Evolutionary conservation across 2,113 vertebrate genomes (phyloP).

Genomic region (Cochlearius cochlearius): DNA sequence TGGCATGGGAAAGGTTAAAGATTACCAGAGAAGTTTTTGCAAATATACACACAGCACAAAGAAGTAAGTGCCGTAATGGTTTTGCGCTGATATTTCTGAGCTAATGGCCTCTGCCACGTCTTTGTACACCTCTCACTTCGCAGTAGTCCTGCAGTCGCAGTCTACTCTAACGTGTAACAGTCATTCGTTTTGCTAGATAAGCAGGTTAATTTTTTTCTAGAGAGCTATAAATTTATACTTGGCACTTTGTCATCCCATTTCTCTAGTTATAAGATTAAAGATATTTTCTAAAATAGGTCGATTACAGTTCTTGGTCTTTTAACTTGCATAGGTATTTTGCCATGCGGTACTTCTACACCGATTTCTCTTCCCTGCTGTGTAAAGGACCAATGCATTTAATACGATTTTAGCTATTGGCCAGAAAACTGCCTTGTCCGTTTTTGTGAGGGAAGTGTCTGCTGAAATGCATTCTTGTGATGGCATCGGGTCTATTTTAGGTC

Average conservation of each 20-base stretch:
- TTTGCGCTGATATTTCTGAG: conserved; percentile 48
- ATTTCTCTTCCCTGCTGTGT: neutral
- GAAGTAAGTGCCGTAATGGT: conserved; percentile 38
- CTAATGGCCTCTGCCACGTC: conserved; percentile 40
- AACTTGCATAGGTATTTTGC: neutral
- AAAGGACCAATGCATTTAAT: neutral
- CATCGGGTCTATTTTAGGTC: neutral
- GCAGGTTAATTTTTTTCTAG: neutral
- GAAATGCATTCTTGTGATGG: neutral
- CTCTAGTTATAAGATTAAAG: neutral
- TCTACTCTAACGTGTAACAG: neutral
- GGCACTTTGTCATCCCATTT: neutral
- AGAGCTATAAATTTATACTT: neutral
- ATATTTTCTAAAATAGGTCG: neutral
- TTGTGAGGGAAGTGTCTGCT: neutral
- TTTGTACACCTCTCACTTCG: neutral
- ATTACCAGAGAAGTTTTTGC: conserved; percentile 59
- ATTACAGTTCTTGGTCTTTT: neutral
- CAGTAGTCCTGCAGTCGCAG: neutral
- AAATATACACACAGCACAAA: conserved; percentile 21
- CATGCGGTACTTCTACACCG: neutral
- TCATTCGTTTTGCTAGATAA: neutral
- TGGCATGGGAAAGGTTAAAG: conserved; percentile 77
- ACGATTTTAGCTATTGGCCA: neutral
- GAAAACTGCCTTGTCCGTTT: neutral